Base-by-base conservation (phyloP, 1,140 invertebrate species). In the Asobara japonica region DNA sequence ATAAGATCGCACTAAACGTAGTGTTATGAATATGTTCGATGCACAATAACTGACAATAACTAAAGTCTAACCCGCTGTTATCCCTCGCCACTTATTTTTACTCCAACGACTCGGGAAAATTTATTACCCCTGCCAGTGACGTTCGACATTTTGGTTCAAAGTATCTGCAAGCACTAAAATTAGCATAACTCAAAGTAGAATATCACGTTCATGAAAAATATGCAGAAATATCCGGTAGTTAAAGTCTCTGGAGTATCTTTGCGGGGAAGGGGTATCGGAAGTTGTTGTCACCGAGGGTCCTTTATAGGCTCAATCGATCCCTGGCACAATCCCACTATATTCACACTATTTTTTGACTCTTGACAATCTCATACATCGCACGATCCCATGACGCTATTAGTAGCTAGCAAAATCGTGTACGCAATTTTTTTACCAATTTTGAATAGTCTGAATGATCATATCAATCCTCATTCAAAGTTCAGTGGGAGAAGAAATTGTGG, bases 11-110 rank as follows among this genome's bases (percentile, higher is more conserved):
- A 65, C 71, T 83, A 83, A 84, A 81, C 77, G 75, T 77, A 29
- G 70, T 78, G 79, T 83, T 83, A 84, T 82, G 82, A 84, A 82
- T 80, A 84, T 78, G 82, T 83, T 84, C 77, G 78, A 83, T 85
- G 80, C 78, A 73, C 76, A 68, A 74, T 72, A 66, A 66, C 22
- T 13, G 38, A 45, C 29, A 45, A 45, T 36, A 66, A 38, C 30
- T 13, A 38, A 38, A 66, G 51, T 27, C 22, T 27, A 56, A 56
- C 60, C 27, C 56, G 2, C 60, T 33, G 41, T 60, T 65, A 61
- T 65, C 38, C 67, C 20, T 70, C 51, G 71, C 45, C 51, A 56
- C 8, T 27, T 7, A 3, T 56, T 56, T 66, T 66, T 38, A 66
- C 64, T 41, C 16, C 33, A 56, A 56, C 13, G 25, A 56, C 22